Evolutionary conservation across 2,888 invertebrate genomes (phyloP), one percentile per base, ranked within the genome.

Genomic region (Scaeva pyrastri): DNA sequence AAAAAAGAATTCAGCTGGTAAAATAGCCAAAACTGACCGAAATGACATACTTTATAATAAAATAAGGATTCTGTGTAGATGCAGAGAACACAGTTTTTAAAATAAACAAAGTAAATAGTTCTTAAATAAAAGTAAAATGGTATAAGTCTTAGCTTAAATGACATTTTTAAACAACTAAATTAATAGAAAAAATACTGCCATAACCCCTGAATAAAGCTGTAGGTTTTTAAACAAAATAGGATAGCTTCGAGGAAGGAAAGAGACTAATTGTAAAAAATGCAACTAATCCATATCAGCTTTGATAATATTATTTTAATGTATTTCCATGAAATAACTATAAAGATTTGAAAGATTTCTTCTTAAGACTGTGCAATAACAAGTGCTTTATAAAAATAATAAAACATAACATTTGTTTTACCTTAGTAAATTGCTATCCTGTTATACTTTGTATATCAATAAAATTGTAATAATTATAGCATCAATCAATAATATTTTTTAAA

Each of bases 361-460:
- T 39, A 73, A 68, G 55, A 70, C 62, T 64, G 74, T 84, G 79
- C 70, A 71, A 48, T 60, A 83, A 83, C 78, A 70, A 79, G 74
- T 74, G 74, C 78, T 55, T 11, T 68, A n/a, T 45, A 76, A 60
- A 56, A 36, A 50, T 23, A 60, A 52, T 36, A 8, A 77, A 60
- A 14, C 2, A 26, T 48, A 50, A 60, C 2, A 56, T 12, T 43
- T 11, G 56, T 64, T 62, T 58, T 48, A 71, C 58, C 39, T 71
- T 60, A 55, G 14, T 43, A 60, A 79, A 50, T 56, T 48, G 83
- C 75, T 80, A 68, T 73, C 80, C 81, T 73, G 81, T 73, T 76
- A 80, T 48, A 39, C 16, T 66, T 50, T 73, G 58, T 76, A 7
- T 21, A 81, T 85, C 73, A 77, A 72, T 85, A 80, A 68, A 76